Percentiles rank a stretch among this genome's conserved stretches.
Conservation (phyloP, 2,113 vertebrate species). For the Mustelus asterias region DNA sequence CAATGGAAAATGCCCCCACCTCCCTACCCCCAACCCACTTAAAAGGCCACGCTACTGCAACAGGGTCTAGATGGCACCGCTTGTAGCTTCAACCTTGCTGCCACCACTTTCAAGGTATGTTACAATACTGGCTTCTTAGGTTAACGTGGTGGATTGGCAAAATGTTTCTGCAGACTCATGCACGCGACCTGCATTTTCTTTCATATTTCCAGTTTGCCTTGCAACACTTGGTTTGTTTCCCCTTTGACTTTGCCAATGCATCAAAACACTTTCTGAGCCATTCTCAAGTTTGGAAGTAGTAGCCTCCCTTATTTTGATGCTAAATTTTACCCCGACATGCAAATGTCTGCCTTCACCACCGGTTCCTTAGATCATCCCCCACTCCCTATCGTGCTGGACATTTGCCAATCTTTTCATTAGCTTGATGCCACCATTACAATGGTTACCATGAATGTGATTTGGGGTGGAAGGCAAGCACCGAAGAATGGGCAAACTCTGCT, state of each 20-base stretch:
- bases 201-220: neutral
- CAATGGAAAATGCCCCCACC: too few species aligned
- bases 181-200: neutral
- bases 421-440: neutral
- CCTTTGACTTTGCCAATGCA: neutral
- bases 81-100: neutral
- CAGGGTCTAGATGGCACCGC: neutral
- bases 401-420: neutral
- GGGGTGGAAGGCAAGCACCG: neutral
- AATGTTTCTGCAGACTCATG: neutral
- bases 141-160: neutral
- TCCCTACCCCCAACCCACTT: too few species aligned
- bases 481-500: neutral
- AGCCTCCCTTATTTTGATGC: neutral
- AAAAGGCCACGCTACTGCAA: too few species aligned
- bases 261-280: neutral
- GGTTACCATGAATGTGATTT: neutral
- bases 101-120: neutral
- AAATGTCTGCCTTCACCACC: neutral
- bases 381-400: neutral
- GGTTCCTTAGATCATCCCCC: neutral
- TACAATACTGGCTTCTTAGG: neutral
- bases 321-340: neutral
- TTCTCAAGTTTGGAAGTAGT: neutral
- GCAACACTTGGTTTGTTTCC: neutral